Conservation (phyloP, 2,888 invertebrate species). For the Anarsia innoxiella region DNA sequence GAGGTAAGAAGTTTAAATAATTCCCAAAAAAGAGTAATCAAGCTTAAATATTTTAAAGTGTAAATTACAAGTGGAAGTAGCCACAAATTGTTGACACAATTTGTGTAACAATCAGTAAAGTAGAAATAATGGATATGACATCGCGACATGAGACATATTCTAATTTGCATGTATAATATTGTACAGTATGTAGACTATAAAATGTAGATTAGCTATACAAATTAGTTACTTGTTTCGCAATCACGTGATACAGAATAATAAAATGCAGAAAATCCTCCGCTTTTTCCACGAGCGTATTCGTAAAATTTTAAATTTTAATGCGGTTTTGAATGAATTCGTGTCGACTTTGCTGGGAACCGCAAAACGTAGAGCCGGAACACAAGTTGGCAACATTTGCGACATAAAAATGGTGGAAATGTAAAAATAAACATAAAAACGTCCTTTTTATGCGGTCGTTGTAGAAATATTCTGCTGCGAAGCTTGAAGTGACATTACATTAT, state of each 20-base stretch:
- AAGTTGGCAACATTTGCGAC: constrained; percentile 18
- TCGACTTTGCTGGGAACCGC: constrained; percentile 10
- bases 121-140: too few relatives aligned
- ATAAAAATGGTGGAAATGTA: constrained; percentile 13
- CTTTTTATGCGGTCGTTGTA: background rate
- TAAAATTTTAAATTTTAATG: constrained; percentile 22
- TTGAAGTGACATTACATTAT: too few relatives aligned
- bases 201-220: constrained; percentile 25
- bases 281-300: constrained; percentile 19
- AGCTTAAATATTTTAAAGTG: too few relatives aligned
- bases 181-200: constrained; percentile 2
- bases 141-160: too few relatives aligned
- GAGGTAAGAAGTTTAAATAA: too few relatives aligned
- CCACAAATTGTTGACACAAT: too few relatives aligned
- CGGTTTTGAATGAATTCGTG: constrained; percentile 18
- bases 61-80: too few relatives aligned
- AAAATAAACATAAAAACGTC: constrained; percentile 4
- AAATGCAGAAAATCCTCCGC: constrained; percentile 26
- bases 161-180: constrained; percentile 2
- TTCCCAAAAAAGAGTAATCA: too few relatives aligned
- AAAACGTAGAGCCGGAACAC: constrained; percentile 8
- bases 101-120: too few relatives aligned
- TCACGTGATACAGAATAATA: constrained; percentile 18
- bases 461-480: background rate
- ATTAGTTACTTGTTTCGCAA: constrained; percentile 21